Evolutionary conservation across 2,113 vertebrate species (phyloP), one percentile per base, ranked within the genome.

Genomic region (Typhlomys cinereus): DNA sequence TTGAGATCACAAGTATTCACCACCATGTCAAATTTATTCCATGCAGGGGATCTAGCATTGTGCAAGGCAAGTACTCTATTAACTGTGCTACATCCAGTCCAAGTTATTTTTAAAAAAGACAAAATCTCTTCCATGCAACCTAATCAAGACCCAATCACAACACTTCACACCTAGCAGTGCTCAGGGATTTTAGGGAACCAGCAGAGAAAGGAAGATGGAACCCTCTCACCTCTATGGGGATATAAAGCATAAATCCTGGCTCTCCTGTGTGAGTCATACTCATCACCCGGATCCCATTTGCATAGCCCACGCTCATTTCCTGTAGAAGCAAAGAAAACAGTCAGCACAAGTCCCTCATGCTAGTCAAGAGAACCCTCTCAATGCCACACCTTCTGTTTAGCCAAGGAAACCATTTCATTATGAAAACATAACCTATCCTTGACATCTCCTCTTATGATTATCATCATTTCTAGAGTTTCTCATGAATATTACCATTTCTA

Each of bases 241-340:
- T 99, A 89, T 99, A 99, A 0, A 99, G 99, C 98, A 99, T 99
- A 96, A 99, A 99, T 7, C 99, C 99, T 1, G 99, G 99, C 93
- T 99, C 99, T 80, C 99, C 99, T 0, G 99, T 99, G 97, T 99
- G 99, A 3, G 99, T 99, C 99, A 99, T 99, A 89, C 99, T 99
- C 99, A 99, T 99, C 90, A 99, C 99, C 48, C 99, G 98, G 98
- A 99, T 99, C 41, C 99, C 99, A 0, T 99, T 99, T 54, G 99
- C 99, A 1, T 99, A 99, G 90, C 99, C 99, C 90, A 99, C 99
- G 4, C 99, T 99, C 99, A 99, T 99, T 96, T 99, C 99, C 99
- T 99, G 98, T 86, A 91, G 84, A 94, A 96, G 67, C 69, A 80
- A 66, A 94, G 46, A 31, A 71, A 87, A 44, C 52, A 70, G 52